phyloP scores from a whole-genome alignment of 2,797 vertebrate species.

The Prunella strophiata region DNA sequence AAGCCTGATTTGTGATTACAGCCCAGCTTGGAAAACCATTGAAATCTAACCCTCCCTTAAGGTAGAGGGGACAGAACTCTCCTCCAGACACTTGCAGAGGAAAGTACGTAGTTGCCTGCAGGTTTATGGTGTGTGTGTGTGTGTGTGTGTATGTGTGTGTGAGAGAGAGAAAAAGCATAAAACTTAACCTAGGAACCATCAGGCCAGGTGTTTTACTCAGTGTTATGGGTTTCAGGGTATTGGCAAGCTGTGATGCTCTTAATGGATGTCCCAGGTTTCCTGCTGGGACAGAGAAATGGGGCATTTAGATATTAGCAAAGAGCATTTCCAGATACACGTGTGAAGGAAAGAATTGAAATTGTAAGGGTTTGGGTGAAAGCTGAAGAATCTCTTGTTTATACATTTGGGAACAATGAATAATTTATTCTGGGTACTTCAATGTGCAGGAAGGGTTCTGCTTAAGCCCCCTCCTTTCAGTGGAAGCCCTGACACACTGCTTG shows the following conservation, averaged over 20 bases:
- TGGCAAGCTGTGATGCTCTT: background rate
- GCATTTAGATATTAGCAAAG: constrained; percentile 13
- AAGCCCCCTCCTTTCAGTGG: background rate
- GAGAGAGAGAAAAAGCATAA: background rate
- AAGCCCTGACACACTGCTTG: background rate
- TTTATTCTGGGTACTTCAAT: background rate
- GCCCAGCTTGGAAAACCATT: constrained; percentile 43
- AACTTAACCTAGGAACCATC: background rate
- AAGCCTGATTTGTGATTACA: background rate
- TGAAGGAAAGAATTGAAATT: background rate
- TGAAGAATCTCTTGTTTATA: background rate
- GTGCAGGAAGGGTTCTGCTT: background rate
- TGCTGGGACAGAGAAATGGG: background rate
- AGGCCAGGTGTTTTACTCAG: constrained; percentile 5
- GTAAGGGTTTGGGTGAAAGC: background rate
- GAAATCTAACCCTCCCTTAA: constrained; percentile 9
- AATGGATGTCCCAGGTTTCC: constrained; percentile 23
- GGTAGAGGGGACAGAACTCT: background rate
- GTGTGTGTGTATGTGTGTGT: background rate
- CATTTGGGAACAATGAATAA: background rate
- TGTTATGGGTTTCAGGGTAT: background rate
- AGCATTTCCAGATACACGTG: constrained; percentile 1
- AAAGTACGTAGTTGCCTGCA: background rate
- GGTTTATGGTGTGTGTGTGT: background rate
- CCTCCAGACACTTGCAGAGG: background rate